Conservation (phyloP, 2,888 invertebrate species). For the Autographa pulchrina region DNA sequence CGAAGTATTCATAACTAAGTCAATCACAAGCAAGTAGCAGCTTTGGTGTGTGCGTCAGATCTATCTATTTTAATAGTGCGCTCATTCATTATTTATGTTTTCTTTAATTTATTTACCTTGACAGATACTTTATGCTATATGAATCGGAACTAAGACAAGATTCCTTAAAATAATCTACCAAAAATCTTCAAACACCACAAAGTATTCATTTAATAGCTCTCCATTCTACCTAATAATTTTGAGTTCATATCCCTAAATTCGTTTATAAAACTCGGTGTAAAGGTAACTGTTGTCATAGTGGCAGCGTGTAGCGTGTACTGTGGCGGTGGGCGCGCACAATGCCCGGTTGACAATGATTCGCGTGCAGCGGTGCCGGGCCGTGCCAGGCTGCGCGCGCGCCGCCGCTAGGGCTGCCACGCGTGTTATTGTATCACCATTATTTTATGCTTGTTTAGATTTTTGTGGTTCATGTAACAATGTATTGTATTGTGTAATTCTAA, state of each 20-base stretch:
- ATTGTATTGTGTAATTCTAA: neutral
- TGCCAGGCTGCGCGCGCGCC: slow-evolving; percentile 65
- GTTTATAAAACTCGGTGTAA: neutral
- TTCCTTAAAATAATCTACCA: no score
- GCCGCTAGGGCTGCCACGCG: slow-evolving; percentile 48
- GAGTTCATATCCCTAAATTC: neutral
- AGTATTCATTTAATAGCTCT: no score
- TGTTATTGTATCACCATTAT: neutral
- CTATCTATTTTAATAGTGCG: no score
- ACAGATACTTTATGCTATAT: no score
- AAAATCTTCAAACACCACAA: no score
- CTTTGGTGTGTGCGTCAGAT: no score
- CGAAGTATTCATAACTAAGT: no score
- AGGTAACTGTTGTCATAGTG: slow-evolving; percentile 35
- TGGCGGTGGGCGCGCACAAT: slow-evolving; percentile 43
- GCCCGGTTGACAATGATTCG: slow-evolving; percentile 55
- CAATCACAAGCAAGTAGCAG: no score
- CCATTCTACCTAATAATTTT: no score
- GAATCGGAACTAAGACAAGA: no score
- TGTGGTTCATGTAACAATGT: neutral
- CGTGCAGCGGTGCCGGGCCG: slow-evolving; percentile 63
- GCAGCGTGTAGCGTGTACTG: slow-evolving; percentile 19
- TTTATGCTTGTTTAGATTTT: neutral
- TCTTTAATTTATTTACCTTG: no score
- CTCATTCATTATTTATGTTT: no score